Evolutionary conservation across 1,140 invertebrate genomes (phyloP).

Genomic region (Dreissena rostriformis): DNA sequence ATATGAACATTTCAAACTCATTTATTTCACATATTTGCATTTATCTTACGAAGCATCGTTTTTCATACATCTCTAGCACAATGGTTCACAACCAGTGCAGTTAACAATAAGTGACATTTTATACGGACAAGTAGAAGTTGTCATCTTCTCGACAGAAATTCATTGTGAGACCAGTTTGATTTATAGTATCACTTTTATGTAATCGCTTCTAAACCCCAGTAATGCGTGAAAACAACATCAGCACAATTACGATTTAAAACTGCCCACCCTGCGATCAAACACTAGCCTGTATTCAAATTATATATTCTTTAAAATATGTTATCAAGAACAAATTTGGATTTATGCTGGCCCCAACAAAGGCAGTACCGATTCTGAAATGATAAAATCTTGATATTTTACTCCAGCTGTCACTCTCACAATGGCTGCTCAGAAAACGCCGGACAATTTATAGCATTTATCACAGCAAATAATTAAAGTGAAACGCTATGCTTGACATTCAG

Average conservation of each 20-base stretch:
- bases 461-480: conserved; percentile 49
- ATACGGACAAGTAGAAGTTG: conserved; percentile 34
- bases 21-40: background rate
- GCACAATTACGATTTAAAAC: conserved; percentile 35
- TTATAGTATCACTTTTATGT: conserved; percentile 39
- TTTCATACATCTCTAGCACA: background rate
- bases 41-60: background rate
- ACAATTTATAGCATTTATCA: conserved; percentile 54
- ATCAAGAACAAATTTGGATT: conserved; percentile 32
- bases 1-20: conserved; percentile 7
- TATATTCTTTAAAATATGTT: conserved; percentile 37
- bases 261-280: conserved; percentile 25
- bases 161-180: conserved; percentile 39
- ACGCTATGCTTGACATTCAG: conserved; percentile 17
- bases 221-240: conserved; percentile 13
- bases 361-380: conserved; percentile 17
- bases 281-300: conserved; percentile 24
- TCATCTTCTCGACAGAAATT: background rate
- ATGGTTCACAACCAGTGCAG: too few relatives aligned
- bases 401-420: conserved; percentile 45
- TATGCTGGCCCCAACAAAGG: conserved; percentile 41
- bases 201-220: conserved; percentile 5
- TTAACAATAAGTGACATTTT: conserved; percentile 30
- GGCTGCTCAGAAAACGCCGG: conserved; percentile 18
- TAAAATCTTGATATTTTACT: conserved; percentile 59